Percentiles rank a stretch among this genome's conserved stretches.
Evolutionary conservation across 1,140 invertebrate genomes (phyloP).

Genomic region (Ptiloglossa arizonensis): DNA sequence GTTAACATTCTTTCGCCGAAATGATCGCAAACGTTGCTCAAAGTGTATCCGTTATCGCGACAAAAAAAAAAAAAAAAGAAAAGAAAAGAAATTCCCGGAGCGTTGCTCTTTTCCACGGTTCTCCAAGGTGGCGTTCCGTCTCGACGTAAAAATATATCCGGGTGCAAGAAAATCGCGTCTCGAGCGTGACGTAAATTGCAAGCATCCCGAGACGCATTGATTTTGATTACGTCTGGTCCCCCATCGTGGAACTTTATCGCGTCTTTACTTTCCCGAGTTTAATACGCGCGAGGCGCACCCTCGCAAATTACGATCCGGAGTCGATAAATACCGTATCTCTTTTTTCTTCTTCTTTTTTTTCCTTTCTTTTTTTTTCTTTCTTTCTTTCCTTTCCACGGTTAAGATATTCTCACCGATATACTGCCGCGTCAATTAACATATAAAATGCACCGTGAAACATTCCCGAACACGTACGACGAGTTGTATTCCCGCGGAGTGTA

Average conservation of each 20-base stretch:
- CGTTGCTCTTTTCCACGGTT: no score
- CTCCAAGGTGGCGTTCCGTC: no score
- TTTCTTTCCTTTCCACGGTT: no score
- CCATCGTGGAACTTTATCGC: background rate
- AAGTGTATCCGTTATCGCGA: no score
- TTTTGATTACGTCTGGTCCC: no score
- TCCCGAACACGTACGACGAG: background rate
- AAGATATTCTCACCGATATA: background rate
- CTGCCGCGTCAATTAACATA: conserved; percentile 22
- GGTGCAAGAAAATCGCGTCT: background rate
- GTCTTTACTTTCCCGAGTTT: background rate
- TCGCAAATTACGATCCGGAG: background rate
- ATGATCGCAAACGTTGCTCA: no score
- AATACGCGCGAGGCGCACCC: background rate
- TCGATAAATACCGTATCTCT: background rate
- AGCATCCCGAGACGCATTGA: background rate
- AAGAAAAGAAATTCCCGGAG: no score
- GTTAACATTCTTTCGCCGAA: no score
- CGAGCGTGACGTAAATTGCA: background rate
- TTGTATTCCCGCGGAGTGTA: background rate
- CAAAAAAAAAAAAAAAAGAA: no score
- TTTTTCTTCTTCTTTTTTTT: background rate
- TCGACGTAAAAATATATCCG: background rate
- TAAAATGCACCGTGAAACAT: background rate
- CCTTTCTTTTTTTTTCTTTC: background rate